These are phyloP conservation scores for Tetramorium bicarinatum DNA, from an alignment of 2,888 invertebrate species.

Conservation along the genomic window DNA sequence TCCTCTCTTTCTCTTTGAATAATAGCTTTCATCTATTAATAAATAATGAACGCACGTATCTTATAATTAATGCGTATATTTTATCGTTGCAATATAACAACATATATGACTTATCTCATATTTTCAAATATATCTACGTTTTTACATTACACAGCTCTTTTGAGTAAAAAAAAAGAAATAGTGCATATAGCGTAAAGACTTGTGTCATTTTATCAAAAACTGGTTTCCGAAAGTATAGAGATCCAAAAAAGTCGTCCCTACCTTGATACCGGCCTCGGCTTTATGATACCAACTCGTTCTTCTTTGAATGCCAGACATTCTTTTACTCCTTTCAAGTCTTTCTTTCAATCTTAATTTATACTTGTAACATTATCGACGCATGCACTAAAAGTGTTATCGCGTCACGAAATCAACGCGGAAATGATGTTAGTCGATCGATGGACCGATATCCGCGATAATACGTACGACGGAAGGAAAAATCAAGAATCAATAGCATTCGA, in stretches of 20 bases:
- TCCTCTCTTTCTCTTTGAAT: neutral
- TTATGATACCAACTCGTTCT: constrained; percentile 77
- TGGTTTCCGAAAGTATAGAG: neutral
- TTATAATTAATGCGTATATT: neutral
- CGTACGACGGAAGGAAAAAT: neutral
- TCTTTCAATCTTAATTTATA: neutral
- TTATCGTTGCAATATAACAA: neutral
- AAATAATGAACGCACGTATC: neutral
- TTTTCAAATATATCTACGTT: neutral
- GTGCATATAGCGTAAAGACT: neutral
- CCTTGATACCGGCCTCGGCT: constrained; percentile 74
- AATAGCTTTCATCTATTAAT: neutral
- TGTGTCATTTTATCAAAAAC: neutral
- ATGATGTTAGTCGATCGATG: neutral
- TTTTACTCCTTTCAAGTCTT: neutral
- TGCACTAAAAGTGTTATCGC: neutral
- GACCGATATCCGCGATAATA: constrained; percentile 5
- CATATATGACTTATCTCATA: neutral
- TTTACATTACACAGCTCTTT: neutral
- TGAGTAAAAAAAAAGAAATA: neutral
- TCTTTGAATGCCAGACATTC: constrained; percentile 74
- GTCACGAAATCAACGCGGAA: neutral
- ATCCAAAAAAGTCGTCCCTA: constrained; percentile 52
- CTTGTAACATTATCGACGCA: neutral
- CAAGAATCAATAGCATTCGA: neutral